phyloP scores from a whole-genome alignment of 2,797 vertebrate genomes.

The Hybognathus amarus region DNA sequence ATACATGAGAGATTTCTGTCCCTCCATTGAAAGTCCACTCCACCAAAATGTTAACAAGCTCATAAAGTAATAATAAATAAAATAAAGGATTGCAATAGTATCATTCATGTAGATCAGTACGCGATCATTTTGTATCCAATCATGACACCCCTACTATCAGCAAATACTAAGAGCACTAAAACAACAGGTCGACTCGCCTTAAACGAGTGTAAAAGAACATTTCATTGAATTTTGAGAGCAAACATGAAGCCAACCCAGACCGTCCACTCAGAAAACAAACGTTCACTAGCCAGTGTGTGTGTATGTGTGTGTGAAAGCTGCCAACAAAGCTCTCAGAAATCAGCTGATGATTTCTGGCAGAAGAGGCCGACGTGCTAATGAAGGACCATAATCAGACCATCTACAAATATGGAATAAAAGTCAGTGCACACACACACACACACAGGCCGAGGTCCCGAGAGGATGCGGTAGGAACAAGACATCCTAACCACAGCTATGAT shows the following conservation, averaged over 20 bases:
- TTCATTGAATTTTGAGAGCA: background rate
- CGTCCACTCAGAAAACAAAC: background rate
- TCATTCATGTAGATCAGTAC: no score
- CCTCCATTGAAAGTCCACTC: no score
- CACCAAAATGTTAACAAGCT: no score
- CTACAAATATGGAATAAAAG: conserved; percentile 29
- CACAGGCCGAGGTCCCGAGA: conserved; percentile 14
- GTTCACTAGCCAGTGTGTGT: background rate
- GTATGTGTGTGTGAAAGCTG: background rate
- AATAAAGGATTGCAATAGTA: no score
- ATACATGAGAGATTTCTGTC: no score
- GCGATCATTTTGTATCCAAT: no score
- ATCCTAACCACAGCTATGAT: background rate
- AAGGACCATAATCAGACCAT: conserved; percentile 45
- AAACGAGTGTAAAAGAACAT: background rate
- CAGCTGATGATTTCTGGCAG: conserved; percentile 38
- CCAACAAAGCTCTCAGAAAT: conserved; percentile 30
- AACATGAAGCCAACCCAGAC: background rate
- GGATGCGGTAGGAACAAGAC: background rate
- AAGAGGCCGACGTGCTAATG: conserved; percentile 40
- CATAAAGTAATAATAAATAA: no score
- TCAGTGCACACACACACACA: background rate
- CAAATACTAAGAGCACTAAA: background rate
- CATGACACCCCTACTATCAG: no score
- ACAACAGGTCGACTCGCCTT: background rate